Evolutionary conservation across 2,113 vertebrate species (phyloP), one percentile per base, ranked within the genome.

Genomic region (Amphiprion ocellaris): DNA sequence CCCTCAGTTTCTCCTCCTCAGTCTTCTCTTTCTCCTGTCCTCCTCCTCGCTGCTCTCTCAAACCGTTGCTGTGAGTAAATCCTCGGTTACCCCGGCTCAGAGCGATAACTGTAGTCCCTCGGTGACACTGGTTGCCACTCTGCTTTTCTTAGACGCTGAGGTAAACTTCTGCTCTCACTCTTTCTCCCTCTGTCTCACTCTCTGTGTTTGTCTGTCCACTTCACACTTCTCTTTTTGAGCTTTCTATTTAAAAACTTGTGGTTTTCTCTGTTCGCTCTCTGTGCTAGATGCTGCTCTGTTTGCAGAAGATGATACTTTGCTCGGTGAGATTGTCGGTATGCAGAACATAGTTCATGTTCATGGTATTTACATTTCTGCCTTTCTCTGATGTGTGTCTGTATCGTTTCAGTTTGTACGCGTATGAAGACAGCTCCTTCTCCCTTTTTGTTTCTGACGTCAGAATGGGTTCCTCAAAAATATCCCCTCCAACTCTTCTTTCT

Each of bases 151-250:
- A 54, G 72, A 89, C 46, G 59, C 49, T 63, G 66, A 67, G 66
- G 55, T 59, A 59, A 89, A 89, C 58, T 90, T 86, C 75, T 87
- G 77, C 74, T 85, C 79, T 74, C 9, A 3, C 64, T 56, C 67
- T 58, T 49, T 69, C 77, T 82, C 64, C 30, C 33, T 37, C 33
- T 37, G 8, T 49, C 69, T 53, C 65, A 66, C 46, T 69, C 76
- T 75, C 30, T 64, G 41, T 41, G 30, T 68, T 28, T 72, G 71
- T 81, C 76, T 58, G 68, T 81, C 72, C 78, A 88, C 80, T 92
- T 90, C 91, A 79, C 91, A 92, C 92, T 91, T 93, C 91, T 93
- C 87, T 81, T 92, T 92, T 92, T 93, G 55, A 17, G 61, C 11
- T 28, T 10, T 87, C 87, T 91, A 91, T 91, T 92, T 88, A 73